Evolutionary conservation across 2,113 vertebrate genomes (phyloP).

Genomic region (Ciconia stormi): DNA sequence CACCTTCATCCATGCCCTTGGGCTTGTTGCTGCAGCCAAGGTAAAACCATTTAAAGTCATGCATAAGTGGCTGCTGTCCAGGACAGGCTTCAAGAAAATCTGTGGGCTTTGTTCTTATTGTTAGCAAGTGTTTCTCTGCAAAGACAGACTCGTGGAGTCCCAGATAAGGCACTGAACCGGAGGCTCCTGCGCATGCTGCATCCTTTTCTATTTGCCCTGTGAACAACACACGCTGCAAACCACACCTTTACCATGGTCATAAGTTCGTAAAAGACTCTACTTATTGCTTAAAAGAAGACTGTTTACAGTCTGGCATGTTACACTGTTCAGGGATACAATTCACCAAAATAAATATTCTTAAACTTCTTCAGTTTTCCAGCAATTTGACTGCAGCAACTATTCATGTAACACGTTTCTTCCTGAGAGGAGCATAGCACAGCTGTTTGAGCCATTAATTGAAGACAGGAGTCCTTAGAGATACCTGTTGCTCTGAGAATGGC

Average conservation of each 20-base stretch:
- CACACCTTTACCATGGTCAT: background rate
- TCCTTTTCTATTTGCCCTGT: background rate
- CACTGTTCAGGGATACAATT: background rate
- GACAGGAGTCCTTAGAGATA: background rate
- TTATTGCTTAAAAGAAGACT: background rate
- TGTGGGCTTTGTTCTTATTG: background rate
- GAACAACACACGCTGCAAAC: fast-evolving
- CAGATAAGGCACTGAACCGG: fast-evolving
- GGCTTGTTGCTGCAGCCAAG: background rate
- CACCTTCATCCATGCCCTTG: background rate
- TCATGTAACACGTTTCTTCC: background rate
- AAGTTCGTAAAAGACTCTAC: background rate
- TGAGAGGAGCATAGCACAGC: background rate
- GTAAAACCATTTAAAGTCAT: background rate
- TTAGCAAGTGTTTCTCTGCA: background rate
- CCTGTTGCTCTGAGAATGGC: background rate
- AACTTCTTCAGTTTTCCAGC: background rate
- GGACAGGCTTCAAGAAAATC: background rate
- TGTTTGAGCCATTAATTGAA: background rate
- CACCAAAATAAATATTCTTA: background rate
- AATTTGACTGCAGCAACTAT: background rate
- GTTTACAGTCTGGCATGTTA: background rate
- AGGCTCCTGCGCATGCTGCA: background rate
- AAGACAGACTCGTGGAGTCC: background rate
- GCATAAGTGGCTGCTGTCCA: background rate